Evolutionary conservation across 2,113 vertebrate species (phyloP).

Genomic region (Agapornis roseicollis): DNA sequence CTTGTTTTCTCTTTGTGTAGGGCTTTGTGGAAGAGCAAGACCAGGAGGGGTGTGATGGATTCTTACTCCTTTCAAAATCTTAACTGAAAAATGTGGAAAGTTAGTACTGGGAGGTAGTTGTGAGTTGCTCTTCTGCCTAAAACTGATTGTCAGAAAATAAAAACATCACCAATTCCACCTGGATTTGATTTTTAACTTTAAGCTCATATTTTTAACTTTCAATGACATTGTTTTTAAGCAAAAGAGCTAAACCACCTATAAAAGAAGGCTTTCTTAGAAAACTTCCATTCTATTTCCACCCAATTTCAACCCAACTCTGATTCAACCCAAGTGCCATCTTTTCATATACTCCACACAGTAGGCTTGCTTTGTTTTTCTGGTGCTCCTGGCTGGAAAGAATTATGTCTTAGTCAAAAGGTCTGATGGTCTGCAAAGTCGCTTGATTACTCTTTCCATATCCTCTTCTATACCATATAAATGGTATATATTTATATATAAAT

Average conservation of each 20-base stretch:
- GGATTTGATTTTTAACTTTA: not conserved
- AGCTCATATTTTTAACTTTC: not conserved
- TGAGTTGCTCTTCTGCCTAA: not conserved
- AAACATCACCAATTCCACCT: not conserved
- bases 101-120: not conserved
- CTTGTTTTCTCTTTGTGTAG: not conserved
- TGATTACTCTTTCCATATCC: not conserved
- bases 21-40: not conserved
- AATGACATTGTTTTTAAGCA: accelerated
- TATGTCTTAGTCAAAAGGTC: not conserved
- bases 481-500: not conserved
- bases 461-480: not conserved
- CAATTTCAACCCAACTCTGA: not conserved
- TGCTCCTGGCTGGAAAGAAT: not conserved
- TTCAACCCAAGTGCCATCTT: not conserved
- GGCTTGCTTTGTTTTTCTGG: not conserved
- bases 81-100: not conserved
- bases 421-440: not conserved
- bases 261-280: not conserved
- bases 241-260: not conserved
- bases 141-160: not conserved
- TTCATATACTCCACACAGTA: not conserved
- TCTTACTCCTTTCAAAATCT: not conserved
- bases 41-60: not conserved
- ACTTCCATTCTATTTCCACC: not conserved